Evolutionary conservation across 2,888 invertebrate genomes (phyloP).

Genomic region (Drosophila mayaguana): DNA sequence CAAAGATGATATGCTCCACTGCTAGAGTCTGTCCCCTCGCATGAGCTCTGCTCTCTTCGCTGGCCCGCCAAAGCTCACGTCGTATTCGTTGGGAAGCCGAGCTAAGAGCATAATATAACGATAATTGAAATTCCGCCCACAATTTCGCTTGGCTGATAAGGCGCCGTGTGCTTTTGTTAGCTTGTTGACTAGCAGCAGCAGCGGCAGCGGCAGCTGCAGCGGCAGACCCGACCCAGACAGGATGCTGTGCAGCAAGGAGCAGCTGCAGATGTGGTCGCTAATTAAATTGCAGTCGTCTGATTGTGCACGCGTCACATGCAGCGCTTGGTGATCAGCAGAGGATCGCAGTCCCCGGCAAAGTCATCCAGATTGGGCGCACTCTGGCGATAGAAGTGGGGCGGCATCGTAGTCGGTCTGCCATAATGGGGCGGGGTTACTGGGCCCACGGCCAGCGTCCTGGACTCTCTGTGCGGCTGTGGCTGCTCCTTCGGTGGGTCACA

Average conservation of each 20-base stretch:
- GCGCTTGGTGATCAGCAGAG: conserved; percentile 53
- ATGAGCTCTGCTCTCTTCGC: not conserved
- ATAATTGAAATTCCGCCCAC: conserved; percentile 51
- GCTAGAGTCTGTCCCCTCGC: no score
- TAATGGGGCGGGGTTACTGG: no score
- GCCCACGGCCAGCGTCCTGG: not conserved
- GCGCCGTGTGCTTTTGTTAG: not conserved
- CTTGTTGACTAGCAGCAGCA: no score
- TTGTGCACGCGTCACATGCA: conserved; percentile 17
- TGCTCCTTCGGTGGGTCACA: not conserved
- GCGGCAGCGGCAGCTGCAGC: not conserved
- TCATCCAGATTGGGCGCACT: conserved; percentile 45
- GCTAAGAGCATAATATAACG: conserved; percentile 30
- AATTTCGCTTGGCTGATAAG: conserved; percentile 46
- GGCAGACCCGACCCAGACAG: conserved; percentile 24
- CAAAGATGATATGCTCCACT: no score
- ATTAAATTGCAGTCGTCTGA: conserved; percentile 39
- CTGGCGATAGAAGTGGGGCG: conserved; percentile 52
- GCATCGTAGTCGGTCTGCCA: not conserved
- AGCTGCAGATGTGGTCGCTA: conserved; percentile 24
- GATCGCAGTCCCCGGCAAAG: conserved; percentile 51
- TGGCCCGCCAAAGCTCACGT: not conserved
- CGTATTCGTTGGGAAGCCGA: not conserved
- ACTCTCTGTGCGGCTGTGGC: not conserved
- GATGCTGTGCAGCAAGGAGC: conserved; percentile 18